Percentiles rank a stretch among this genome's conserved stretches.
Evolutionary conservation across 2,113 vertebrate species (phyloP).

Genomic region (Prochilodus magdalenae): DNA sequence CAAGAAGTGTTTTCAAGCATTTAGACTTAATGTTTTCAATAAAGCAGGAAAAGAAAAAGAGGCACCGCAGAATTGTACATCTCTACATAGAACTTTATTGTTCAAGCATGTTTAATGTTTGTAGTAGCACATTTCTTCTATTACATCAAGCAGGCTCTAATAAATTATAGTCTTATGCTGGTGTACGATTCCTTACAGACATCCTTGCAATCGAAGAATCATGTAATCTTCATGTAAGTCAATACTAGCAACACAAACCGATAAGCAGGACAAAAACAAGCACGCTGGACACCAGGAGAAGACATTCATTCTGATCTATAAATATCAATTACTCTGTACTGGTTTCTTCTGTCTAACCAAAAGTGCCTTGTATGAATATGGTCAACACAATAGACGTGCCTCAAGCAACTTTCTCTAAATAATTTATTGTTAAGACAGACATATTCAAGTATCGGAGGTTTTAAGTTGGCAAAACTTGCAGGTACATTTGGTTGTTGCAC

Average conservation of each 20-base stretch:
- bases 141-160: slow-evolving; percentile 18
- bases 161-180: slow-evolving; percentile 9
- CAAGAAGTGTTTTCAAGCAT: not conserved
- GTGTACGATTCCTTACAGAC: not conserved
- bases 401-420: slow-evolving; percentile 62
- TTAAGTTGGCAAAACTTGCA: slow-evolving; percentile 64
- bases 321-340: not conserved
- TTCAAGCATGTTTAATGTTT: slow-evolving; percentile 5
- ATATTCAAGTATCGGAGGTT: slow-evolving; percentile 81
- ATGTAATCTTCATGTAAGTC: not conserved
- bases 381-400: not conserved
- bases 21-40: too few species aligned
- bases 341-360: not conserved
- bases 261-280: not conserved
- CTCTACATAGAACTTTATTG: slow-evolving; percentile 37
- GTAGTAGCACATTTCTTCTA: slow-evolving; percentile 9
- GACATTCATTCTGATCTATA: not conserved
- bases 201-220: too few species aligned
- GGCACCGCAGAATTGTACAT: slow-evolving; percentile 11
- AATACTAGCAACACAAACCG: not conserved
- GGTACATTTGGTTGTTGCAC: slow-evolving; percentile 34
- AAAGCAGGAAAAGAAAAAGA: not conserved
- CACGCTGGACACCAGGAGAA: slow-evolving; percentile 6
- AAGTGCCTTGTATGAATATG: slow-evolving; percentile 16
- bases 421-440: slow-evolving; percentile 53